Evolutionary conservation across 2,888 invertebrate genomes (phyloP), one percentile per base, ranked within the genome.

Genomic region (Eupithecia pulchellata): DNA sequence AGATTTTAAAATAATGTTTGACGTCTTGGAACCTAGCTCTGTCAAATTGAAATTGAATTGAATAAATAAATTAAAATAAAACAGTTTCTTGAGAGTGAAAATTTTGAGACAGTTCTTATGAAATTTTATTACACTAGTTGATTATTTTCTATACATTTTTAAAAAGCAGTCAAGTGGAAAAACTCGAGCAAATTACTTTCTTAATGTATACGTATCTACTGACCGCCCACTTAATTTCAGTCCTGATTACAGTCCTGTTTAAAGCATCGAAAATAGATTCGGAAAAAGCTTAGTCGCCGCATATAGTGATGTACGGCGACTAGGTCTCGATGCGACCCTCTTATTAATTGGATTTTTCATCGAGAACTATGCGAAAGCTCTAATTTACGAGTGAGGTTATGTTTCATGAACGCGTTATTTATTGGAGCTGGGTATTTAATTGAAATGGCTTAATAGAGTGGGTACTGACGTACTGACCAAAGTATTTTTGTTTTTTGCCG

Each of bases 261-360:
- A n/a, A 61, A 47, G 39, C 52, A 68, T 65, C 61, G 20, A 72
- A 71, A 72, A 63, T 65, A 55, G 57, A 68, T 65, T 72, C 68
- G 30, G 27, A 68, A 74, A 74, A 82, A 79, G 77, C 78, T 80
- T 74, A 77, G 75, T 71, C 62, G 79, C 77, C 66, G 79, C 77
- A 75, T 79, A 78, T 79, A 79, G 79, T 85, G 81, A 83, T 81
- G 78, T 82, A 83, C 77, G 82, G 74, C 71, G 25, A 20, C 34
- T 29, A 68, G 71, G 68, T 71, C 57, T 62, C 39, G 27, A 32
- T 34, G 63, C 58, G 42, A 66, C 60, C 58, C 58, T 42, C 17
- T 58, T 69, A 32, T 63, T 69, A 69, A 72, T 69, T 72, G 68
- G 69, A 72, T 72, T 68, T 71, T 68, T 66, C 71, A 72, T 67